Evolutionary conservation across 2,113 vertebrate species (phyloP), one percentile per base, ranked within the genome.

Genomic region (Rostratula benghalensis): DNA sequence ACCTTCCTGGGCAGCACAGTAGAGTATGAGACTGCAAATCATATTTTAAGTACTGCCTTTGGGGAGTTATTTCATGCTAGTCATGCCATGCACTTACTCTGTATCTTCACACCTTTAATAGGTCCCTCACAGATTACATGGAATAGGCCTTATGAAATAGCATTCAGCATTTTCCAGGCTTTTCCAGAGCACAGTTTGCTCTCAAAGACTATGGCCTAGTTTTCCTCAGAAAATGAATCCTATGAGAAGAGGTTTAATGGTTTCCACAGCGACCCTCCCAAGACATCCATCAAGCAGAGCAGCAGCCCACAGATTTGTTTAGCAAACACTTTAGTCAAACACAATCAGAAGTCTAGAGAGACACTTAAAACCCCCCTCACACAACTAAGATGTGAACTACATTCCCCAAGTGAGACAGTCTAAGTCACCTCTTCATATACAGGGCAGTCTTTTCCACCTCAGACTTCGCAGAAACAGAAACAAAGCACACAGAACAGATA

Each of bases 201-300:
- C 87, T 95, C 83, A 86, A 91, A 95, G 94, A 90, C 92, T 94
- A 74, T 95, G 97, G 92, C 97, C 97, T 97, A 97, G 82, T 97
- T 98, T 97, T 86, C 87, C 65, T 93, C 87, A 94, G 95, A 95
- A 97, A 91, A 90, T 56, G 63, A 95, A 83, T 91, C 91, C 84
- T 96, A 88, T 64, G 86, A 89, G 93, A 93, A 95, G 89, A 96
- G 71, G 39, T 91, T 94, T 96, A 85, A 88, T 33, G 83, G 97
- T 97, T 97, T 97, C 97, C 97, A 98, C 80, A 95, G 97, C 70
- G 96, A 98, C 94, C 65, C 85, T 96, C 74, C 83, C 1, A n/a
- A 95, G 87, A 92, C 63, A 87, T 87, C 39, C 25, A 78, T 93
- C 94, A 96, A 96, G 94, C 86, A 92, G 64, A 80, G 37, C 65